phyloP scores from a whole-genome alignment of 2,113 vertebrate species.

The Chroicocephalus ridibundus region DNA sequence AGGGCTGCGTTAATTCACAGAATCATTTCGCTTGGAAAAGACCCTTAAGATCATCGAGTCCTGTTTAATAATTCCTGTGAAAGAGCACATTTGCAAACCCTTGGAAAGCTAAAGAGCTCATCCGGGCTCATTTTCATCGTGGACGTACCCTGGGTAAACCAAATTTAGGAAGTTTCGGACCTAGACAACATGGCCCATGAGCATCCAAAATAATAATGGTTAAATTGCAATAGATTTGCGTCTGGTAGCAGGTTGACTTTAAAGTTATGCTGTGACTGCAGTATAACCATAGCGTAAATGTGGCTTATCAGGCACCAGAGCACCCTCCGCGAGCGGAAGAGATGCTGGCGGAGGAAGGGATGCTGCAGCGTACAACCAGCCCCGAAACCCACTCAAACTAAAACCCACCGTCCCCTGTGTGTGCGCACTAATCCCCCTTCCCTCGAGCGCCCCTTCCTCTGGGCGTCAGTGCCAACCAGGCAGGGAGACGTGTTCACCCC shows the following conservation, averaged over 20 bases:
- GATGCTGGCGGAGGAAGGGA: neutral
- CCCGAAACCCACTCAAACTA: neutral
- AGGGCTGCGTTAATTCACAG: constrained; percentile 2
- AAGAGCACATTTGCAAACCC: neutral
- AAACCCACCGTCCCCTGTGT: fast-evolving
- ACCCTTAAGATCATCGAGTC: neutral
- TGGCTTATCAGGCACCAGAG: neutral
- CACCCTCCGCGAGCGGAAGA: fast-evolving
- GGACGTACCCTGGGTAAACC: neutral
- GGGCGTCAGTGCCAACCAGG: neutral
- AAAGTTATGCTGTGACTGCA: neutral
- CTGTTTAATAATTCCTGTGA: neutral
- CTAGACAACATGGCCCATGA: neutral
- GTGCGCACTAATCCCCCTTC: too few species aligned
- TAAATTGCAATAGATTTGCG: neutral
- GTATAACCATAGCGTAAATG: fast-evolving
- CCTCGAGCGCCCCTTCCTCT: fast-evolving
- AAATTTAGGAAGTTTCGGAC: neutral
- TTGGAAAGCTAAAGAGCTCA: neutral
- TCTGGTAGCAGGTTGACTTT: neutral
- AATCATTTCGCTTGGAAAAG: neutral
- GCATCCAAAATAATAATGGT: neutral
- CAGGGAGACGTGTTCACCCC: neutral
- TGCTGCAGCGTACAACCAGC: neutral
- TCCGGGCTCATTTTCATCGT: neutral